phyloP scores from a whole-genome alignment of 2,888 invertebrate species.

The Nemotelus pantherinus region DNA sequence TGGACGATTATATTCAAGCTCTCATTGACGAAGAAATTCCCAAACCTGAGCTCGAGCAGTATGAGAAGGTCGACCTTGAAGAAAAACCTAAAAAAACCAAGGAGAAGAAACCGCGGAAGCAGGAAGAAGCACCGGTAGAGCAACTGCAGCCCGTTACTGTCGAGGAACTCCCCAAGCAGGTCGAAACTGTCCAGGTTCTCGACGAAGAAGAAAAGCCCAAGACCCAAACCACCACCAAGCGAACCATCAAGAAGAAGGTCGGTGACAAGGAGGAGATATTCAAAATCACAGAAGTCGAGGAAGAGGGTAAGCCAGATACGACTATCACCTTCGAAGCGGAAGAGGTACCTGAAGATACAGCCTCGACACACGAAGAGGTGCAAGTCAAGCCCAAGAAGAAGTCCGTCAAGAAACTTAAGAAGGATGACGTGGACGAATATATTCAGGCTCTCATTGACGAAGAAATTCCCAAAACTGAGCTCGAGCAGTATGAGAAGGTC shows the following conservation, averaged over 20 bases:
- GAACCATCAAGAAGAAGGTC: slow-evolving; percentile 58
- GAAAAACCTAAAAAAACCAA: slow-evolving; percentile 59
- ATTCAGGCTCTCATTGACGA: slow-evolving; percentile 62
- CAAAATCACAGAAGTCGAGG: slow-evolving; percentile 56
- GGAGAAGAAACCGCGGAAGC: slow-evolving; percentile 55
- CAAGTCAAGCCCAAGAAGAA: slow-evolving; percentile 59
- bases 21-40: slow-evolving; percentile 63
- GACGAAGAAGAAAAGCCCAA: slow-evolving; percentile 54
- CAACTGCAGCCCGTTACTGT: slow-evolving; percentile 44
- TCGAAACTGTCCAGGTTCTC: slow-evolving; percentile 51
- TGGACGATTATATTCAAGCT: slow-evolving; percentile 63
- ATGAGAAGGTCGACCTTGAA: slow-evolving; percentile 62
- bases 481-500: slow-evolving; percentile 65
- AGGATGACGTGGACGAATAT: slow-evolving; percentile 62
- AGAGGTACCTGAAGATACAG: slow-evolving; percentile 54
- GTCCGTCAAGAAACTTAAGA: slow-evolving; percentile 61
- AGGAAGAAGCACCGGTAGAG: slow-evolving; percentile 51
- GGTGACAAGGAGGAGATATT: slow-evolving; percentile 57
- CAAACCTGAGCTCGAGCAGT: slow-evolving; percentile 63
- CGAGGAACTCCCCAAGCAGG: slow-evolving; percentile 49
- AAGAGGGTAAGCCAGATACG: slow-evolving; percentile 58
- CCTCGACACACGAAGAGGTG: slow-evolving; percentile 40
- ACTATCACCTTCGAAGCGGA: slow-evolving; percentile 55
- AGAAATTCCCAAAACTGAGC: slow-evolving; percentile 63
- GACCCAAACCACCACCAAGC: slow-evolving; percentile 56